phyloP scores from a whole-genome alignment of 2,797 vertebrate genomes.

The Gila robusta region DNA sequence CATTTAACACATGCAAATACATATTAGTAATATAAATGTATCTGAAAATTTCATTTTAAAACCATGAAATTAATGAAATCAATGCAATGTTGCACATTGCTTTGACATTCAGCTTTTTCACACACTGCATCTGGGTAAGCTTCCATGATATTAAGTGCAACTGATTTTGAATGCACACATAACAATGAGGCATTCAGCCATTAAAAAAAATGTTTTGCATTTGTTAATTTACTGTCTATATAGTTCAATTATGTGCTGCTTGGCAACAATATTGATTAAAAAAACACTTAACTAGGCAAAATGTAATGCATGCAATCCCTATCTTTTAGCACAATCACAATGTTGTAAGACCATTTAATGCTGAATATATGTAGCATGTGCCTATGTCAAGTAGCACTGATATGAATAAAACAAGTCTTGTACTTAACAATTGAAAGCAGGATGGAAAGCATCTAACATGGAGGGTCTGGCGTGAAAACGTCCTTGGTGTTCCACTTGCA shows the following conservation, averaged over 20 bases:
- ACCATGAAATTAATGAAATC: neutral
- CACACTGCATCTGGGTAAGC: constrained; percentile 24
- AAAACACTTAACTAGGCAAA: neutral
- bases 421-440: constrained; percentile 1
- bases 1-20: neutral
- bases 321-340: neutral
- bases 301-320: neutral
- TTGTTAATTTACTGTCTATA: constrained; percentile 8
- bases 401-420: neutral
- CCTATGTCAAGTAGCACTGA: neutral
- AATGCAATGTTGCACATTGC: neutral
- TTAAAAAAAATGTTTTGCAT: constrained; percentile 19
- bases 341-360: neutral
- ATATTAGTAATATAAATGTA: neutral
- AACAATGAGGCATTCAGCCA: constrained; percentile 20
- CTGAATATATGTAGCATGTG: neutral
- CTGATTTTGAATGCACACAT: constrained; percentile 30
- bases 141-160: constrained; percentile 31
- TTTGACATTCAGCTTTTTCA: constrained; percentile 25
- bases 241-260: constrained; percentile 10
- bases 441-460: neutral
- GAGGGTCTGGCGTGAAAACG: neutral
- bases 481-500: constrained; percentile 7
- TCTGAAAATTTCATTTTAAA: neutral
- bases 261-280: neutral